phyloP scores from a whole-genome alignment of 2,888 invertebrate species.

The Mythimna loreyi region DNA sequence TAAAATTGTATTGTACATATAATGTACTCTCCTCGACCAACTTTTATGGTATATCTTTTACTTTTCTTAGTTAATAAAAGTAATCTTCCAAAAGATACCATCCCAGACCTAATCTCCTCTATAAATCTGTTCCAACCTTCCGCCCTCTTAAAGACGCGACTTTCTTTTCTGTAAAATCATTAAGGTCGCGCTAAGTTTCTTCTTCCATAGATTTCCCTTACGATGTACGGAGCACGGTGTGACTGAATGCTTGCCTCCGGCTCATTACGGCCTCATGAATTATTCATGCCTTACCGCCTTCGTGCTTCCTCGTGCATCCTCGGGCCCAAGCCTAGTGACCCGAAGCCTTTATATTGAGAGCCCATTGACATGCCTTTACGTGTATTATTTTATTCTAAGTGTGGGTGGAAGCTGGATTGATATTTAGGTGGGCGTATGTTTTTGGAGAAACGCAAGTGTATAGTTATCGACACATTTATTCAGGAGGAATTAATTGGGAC shows the following conservation, averaged over 20 bases:
- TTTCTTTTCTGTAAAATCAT: conserved; percentile 74
- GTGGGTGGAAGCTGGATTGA: conserved; percentile 24
- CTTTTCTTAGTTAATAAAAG: neutral
- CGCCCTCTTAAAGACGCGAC: conserved; percentile 18
- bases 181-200: conserved; percentile 66
- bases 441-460: neutral
- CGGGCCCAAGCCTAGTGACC: conserved; percentile 71
- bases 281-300: conserved; percentile 82
- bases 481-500: too few species aligned
- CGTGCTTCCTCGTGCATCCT: conserved; percentile 54
- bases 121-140: conserved; percentile 29
- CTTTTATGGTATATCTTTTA: neutral
- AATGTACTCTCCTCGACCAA: too few species aligned
- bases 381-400: conserved; percentile 52
- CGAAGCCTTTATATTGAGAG: conserved; percentile 69
- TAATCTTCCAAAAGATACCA: neutral
- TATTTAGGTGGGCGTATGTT: conserved; percentile 4
- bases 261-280: conserved; percentile 87
- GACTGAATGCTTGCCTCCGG: conserved; percentile 81
- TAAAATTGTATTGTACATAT: too few species aligned
- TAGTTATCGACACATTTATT: neutral
- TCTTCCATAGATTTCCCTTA: conserved; percentile 71
- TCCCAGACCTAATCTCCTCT: conserved; percentile 13
- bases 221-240: conserved; percentile 62
- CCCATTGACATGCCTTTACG: conserved; percentile 70